Conservation (phyloP, 2,797 vertebrate genomes). For the Schizothorax lantsangensis region DNA sequence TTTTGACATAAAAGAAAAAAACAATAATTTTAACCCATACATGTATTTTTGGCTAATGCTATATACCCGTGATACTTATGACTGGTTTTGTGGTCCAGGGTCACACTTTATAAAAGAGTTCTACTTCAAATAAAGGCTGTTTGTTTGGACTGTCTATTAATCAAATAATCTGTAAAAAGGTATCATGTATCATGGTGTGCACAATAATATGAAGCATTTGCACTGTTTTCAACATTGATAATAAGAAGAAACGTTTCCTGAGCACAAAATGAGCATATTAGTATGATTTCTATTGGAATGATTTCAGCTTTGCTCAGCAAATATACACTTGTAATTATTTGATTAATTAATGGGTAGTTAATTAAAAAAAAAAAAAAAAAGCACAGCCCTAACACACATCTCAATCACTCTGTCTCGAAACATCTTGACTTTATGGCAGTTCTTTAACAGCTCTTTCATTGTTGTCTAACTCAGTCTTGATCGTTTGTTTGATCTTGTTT, state of each 20-base stretch:
- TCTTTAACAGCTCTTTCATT: conserved; percentile 70
- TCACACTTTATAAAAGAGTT: neutral
- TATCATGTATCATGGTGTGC: neutral
- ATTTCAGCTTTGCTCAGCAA: neutral
- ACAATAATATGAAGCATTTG: neutral
- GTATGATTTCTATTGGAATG: neutral
- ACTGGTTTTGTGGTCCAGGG: too few relatives aligned
- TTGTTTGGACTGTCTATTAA: neutral
- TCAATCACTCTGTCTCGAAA: conserved; percentile 69
- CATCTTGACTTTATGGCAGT: conserved; percentile 68
- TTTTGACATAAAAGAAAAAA: too few relatives aligned
- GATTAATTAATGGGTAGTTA: neutral
- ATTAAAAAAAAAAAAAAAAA: conserved; percentile 58
- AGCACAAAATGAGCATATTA: too few relatives aligned
- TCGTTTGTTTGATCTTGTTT: conserved; percentile 83
- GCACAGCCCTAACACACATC: conserved; percentile 60
- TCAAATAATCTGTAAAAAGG: neutral
- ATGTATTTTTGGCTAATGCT: too few relatives aligned
- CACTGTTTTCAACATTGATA: neutral
- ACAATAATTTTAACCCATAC: too few relatives aligned
- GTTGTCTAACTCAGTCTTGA: conserved; percentile 82
- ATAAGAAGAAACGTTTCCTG: neutral
- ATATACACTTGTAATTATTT: neutral
- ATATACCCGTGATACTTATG: too few relatives aligned
- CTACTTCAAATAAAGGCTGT: neutral